Evolutionary conservation across 2,113 vertebrate species (phyloP).

Genomic region (Orycteropus afer): DNA sequence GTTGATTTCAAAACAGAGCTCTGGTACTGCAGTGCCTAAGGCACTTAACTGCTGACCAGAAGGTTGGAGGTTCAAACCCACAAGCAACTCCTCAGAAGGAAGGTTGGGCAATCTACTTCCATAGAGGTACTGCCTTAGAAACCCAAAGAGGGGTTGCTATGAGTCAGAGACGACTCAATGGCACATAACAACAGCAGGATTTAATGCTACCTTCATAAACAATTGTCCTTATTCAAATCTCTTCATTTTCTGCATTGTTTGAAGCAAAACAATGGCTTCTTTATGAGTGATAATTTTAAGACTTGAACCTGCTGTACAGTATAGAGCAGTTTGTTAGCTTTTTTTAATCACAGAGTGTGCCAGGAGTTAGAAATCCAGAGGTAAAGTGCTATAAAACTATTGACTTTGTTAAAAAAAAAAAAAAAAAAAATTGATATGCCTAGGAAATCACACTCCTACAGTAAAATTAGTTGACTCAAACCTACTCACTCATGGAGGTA

Average conservation of each 20-base stretch:
- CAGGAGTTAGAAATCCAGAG: conserved; percentile 3
- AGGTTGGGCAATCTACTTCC: no score
- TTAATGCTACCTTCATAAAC: conserved; percentile 48
- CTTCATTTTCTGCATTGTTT: conserved; percentile 43
- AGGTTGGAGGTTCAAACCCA: no score
- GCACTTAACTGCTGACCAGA: no score
- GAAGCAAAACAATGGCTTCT: conserved; percentile 13
- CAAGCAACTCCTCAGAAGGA: no score
- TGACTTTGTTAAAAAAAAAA: no score
- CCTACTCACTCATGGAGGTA: background rate
- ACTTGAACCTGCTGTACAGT: conserved; percentile 8
- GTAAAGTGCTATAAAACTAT: background rate
- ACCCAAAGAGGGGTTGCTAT: no score
- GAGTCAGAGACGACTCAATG: no score
- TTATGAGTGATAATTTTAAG: conserved; percentile 28
- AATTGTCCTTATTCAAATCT: conserved; percentile 32
- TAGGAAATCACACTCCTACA: background rate
- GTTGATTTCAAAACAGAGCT: background rate
- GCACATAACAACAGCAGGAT: no score
- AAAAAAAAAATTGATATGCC: background rate
- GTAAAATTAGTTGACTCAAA: background rate
- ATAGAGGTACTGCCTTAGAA: no score
- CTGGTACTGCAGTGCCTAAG: no score
- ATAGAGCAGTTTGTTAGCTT: background rate
- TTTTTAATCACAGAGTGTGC: conserved; percentile 5